Base-by-base conservation (phyloP, 2,888 invertebrate species). In the Ophioninae sp. region DNA sequence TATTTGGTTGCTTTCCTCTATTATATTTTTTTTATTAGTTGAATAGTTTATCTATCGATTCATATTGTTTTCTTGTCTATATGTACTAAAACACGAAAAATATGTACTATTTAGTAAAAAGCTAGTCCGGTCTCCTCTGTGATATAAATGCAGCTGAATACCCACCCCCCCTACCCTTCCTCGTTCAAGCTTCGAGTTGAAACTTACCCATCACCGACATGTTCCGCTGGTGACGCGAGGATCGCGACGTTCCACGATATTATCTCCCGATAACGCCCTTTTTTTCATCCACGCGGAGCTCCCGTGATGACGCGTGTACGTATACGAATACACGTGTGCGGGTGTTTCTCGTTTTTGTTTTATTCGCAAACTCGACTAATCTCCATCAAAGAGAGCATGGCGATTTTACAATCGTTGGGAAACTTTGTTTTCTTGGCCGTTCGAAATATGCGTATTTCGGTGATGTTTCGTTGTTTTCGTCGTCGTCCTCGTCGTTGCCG, bases 161-260 rank as follows among this genome's bases (percentile, higher is more conserved):
- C 10, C 58, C n/a, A 6, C n/a, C 17, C 51, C 39, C 5, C 41
- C 41, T 0, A 41, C 9, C 7, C n/a, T 1, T 20, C 13, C 17
- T 37, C 20, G 7, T 9, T 30, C 3, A 30, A 30, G 30, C 39
- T 17, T 39, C 79, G 23, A 17, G 1, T 59, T 20, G 65, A 0
- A 39, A 90, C 91, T 91, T 87, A 91, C 91, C 91, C 87, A 90
- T 87, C 84, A 87, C 88, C 85, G 90, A 90, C 91, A 91, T 91
- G 85, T 86, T 68, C 51, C 81, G 74, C 79, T 80, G 83, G 78
- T 84, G 78, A 78, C 41, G 65, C 67, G 68, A 72, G 82, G 79
- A 82, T 73, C 76, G 82, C 61, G 79, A 64, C 58, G 68, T 76
- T 61, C 76, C 82, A 76, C 84, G 82, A 23, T 71, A 73, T 79